Evolutionary conservation across 2,113 vertebrate species (phyloP).

Genomic region (Pao palembangensis): DNA sequence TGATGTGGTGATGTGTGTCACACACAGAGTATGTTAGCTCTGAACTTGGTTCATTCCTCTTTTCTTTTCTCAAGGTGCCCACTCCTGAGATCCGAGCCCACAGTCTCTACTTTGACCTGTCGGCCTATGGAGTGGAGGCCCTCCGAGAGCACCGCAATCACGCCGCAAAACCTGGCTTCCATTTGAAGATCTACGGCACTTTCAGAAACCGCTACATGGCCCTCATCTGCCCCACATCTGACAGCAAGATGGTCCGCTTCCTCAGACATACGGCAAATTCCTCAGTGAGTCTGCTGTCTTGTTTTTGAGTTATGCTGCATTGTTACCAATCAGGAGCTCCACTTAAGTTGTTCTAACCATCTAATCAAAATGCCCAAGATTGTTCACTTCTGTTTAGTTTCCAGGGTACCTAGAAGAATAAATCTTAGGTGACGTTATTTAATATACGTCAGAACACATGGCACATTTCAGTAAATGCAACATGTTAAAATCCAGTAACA

Average conservation of each 20-base stretch:
- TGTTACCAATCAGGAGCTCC: background rate
- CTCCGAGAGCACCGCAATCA: conserved; percentile 63
- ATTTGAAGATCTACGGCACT: conserved; percentile 81
- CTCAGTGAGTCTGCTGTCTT: conserved; percentile 58
- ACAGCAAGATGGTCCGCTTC: conserved; percentile 79
- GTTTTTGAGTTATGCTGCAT: background rate
- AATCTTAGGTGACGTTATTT: too few species aligned
- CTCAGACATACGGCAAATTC: conserved; percentile 77
- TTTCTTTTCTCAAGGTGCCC: conserved; percentile 66
- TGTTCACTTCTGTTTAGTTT: conserved; percentile 2
- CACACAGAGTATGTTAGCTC: background rate
- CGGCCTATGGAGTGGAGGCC: conserved; percentile 77
- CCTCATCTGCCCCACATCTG: conserved; percentile 69
- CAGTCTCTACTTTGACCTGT: conserved; percentile 79
- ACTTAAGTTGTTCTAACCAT: too few species aligned
- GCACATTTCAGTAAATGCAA: background rate
- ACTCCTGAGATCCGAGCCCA: conserved; percentile 80
- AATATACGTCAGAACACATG: too few species aligned
- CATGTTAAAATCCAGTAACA: conserved; percentile 4
- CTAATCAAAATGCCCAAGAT: too few species aligned
- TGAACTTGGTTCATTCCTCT: background rate
- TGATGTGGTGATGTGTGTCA: background rate
- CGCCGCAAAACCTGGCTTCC: conserved; percentile 70
- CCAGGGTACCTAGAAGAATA: background rate
- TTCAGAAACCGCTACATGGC: conserved; percentile 79